phyloP scores from a whole-genome alignment of 2,888 invertebrate species.

The Ischnus inquisitorius region DNA sequence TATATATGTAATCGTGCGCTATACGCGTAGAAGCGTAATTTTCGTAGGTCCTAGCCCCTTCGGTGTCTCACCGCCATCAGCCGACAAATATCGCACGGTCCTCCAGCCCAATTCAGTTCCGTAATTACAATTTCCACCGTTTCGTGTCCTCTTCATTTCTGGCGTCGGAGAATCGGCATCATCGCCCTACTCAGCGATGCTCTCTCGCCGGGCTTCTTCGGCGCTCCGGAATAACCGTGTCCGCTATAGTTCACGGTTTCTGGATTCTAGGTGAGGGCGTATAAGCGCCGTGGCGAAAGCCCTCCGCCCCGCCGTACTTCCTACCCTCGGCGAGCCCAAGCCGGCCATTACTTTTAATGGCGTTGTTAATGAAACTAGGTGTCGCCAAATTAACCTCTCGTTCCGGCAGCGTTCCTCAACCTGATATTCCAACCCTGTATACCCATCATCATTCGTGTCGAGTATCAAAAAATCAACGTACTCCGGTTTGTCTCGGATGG shows the following conservation, averaged over 20 bases:
- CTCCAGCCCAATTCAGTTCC: constrained; percentile 76
- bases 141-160: constrained; percentile 43
- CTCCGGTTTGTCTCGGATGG: too few relatives aligned
- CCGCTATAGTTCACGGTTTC: constrained; percentile 5
- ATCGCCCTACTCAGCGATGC: constrained; percentile 39
- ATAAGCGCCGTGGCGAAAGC: constrained; percentile 36
- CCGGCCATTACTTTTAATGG: constrained; percentile 84
- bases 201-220: constrained; percentile 24
- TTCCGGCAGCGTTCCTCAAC: constrained; percentile 83
- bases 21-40: background rate
- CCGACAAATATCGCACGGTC: constrained; percentile 59
- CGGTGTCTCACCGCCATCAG: constrained; percentile 31
- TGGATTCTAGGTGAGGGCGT: constrained; percentile 30
- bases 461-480: too few relatives aligned
- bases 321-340: constrained; percentile 69
- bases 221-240: constrained; percentile 20
- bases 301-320: constrained; percentile 71
- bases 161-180: constrained; percentile 50
- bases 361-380: constrained; percentile 85
- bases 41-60: background rate
- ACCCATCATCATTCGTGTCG: background rate
- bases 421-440: background rate
- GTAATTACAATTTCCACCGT: constrained; percentile 82
- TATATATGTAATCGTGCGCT: background rate
- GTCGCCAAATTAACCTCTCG: constrained; percentile 85